Evolutionary conservation across 2,888 invertebrate genomes (phyloP).

Genomic region (Ormia ochracea): DNA sequence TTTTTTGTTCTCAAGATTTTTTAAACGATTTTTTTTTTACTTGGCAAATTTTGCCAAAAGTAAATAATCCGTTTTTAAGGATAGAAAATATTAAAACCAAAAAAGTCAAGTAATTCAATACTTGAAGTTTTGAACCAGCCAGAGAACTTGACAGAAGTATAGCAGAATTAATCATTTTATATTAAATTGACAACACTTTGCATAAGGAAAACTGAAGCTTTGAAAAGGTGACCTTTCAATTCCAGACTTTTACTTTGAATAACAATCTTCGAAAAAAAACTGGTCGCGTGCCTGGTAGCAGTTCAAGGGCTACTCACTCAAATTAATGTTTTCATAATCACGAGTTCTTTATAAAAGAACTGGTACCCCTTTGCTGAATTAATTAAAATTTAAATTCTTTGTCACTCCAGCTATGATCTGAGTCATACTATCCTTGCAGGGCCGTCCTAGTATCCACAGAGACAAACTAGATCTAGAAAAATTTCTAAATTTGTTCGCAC

Average conservation of each 20-base stretch:
- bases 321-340: no score
- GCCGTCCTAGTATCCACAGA: no score
- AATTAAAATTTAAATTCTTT: no score
- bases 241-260: background rate
- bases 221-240: background rate
- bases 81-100: background rate
- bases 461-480: no score
- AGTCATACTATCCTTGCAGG: no score
- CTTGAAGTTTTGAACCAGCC: constrained; percentile 28
- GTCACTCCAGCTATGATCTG: no score
- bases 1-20: background rate
- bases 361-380: no score
- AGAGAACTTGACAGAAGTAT: constrained; percentile 3
- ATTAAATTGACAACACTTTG: background rate
- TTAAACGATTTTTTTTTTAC: constrained; percentile 2
- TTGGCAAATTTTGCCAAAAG: constrained; percentile 37
- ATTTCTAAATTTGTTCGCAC: no score
- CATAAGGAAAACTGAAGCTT: background rate
- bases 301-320: no score
- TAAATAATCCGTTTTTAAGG: constrained; percentile 31
- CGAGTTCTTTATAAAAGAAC: no score
- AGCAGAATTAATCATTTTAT: constrained; percentile 26
- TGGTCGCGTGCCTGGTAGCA: no score
- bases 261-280: no score
- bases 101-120: constrained; percentile 33